phyloP scores from a whole-genome alignment of 2,888 invertebrate genomes.

The Drosophila leonis region DNA sequence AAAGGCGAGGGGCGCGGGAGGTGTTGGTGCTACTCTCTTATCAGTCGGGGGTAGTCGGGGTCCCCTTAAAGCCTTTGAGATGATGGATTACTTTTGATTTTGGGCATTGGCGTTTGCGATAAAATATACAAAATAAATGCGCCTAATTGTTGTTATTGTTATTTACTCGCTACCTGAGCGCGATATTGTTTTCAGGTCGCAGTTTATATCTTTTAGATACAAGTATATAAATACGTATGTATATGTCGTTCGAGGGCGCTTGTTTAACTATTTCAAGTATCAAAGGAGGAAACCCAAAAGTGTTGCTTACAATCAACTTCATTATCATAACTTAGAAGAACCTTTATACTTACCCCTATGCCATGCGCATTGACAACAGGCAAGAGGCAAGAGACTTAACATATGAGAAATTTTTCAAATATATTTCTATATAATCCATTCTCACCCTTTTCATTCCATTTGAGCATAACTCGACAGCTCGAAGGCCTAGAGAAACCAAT shows the following conservation, averaged over 20 bases:
- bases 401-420: background rate
- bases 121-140: conserved; percentile 71
- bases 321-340: background rate
- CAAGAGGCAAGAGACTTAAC: background rate
- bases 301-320: conserved; percentile 5
- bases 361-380: too few species aligned
- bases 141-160: conserved; percentile 64
- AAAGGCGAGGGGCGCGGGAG: background rate
- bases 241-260: background rate
- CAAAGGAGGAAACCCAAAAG: background rate
- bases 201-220: conserved; percentile 53
- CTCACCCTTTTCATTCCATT: background rate
- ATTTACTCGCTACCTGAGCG: conserved; percentile 49
- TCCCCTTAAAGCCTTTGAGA: conserved; percentile 74
- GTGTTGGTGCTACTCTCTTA: conserved; percentile 42
- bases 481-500: background rate
- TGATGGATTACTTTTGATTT: conserved; percentile 80
- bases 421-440: background rate
- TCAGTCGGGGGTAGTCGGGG: conserved; percentile 62
- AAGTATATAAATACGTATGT: conserved; percentile 20
- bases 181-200: conserved; percentile 56
- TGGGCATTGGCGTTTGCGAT: conserved; percentile 71
- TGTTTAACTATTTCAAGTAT: background rate
- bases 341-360: background rate
- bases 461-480: background rate